Evolutionary conservation across 2,888 invertebrate species (phyloP).

Genomic region (Oxyteleia sp.): DNA sequence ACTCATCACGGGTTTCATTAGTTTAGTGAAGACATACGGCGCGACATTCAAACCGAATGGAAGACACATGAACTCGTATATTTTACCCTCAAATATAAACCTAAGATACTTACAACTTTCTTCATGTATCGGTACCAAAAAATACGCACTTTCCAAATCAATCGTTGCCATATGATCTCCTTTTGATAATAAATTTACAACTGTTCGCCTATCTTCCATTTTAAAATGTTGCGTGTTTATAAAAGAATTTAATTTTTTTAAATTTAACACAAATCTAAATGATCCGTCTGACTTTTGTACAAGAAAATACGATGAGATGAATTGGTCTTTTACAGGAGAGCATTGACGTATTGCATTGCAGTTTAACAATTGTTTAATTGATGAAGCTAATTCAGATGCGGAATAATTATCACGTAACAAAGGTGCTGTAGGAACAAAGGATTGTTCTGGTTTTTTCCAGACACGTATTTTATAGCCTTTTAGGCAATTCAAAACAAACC

Average conservation of each 20-base stretch:
- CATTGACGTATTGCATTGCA: neutral
- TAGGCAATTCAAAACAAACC: conserved; percentile 10
- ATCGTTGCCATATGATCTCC: conserved; percentile 6
- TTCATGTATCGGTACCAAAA: neutral
- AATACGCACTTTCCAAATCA: conserved; percentile 5
- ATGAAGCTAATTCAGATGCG: neutral
- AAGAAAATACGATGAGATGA: conserved; percentile 53
- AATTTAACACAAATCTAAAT: conserved; percentile 53
- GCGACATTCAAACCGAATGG: conserved; percentile 67
- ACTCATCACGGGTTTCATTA: conserved; percentile 68
- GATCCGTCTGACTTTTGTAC: conserved; percentile 38
- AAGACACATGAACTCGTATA: conserved; percentile 68
- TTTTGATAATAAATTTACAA: conserved; percentile 1
- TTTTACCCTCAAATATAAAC: conserved; percentile 14
- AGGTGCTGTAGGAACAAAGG: neutral
- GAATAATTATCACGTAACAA: neutral
- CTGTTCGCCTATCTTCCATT: conserved; percentile 60
- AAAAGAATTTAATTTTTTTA: conserved; percentile 58
- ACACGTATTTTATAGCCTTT: conserved; percentile 12
- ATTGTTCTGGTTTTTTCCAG: neutral
- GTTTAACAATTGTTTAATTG: neutral
- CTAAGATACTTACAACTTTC: neutral
- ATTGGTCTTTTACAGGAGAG: conserved; percentile 11
- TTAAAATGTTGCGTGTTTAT: conserved; percentile 59
- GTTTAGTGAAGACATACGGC: conserved; percentile 67